phyloP scores from a whole-genome alignment of 2,888 invertebrate species.

The Synanthedon andrenaeformis region DNA sequence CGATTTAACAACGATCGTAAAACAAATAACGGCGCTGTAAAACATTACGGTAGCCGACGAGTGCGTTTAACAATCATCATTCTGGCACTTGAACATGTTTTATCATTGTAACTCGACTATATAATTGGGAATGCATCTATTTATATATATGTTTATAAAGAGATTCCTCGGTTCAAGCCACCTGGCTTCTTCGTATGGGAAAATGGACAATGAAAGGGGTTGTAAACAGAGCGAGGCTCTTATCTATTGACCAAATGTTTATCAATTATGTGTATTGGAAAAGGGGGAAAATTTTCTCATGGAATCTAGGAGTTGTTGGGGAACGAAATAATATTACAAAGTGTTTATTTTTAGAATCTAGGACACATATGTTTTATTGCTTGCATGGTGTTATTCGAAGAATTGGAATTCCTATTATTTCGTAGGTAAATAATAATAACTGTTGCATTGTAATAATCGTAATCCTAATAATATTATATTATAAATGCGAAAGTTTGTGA shows the following conservation, averaged over 20 bases:
- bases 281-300: constrained; percentile 20
- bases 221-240: constrained; percentile 7
- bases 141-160: not conserved
- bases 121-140: constrained; percentile 3
- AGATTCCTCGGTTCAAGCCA: constrained; percentile 16
- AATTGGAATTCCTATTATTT: constrained; percentile 13
- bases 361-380: not conserved
- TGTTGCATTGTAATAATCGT: no score
- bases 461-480: no score
- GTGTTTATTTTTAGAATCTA: not conserved
- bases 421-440: constrained; percentile 15
- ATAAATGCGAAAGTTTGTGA: no score
- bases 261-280: not conserved
- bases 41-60: constrained; percentile 43
- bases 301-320: constrained; percentile 1
- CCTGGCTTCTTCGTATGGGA: constrained; percentile 34
- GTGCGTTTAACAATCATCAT: constrained; percentile 20
- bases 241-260: constrained; percentile 11
- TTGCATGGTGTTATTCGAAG: not conserved
- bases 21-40: constrained; percentile 58
- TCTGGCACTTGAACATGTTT: constrained; percentile 30
- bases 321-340: not conserved
- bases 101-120: constrained; percentile 16
- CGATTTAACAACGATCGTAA: constrained; percentile 45
- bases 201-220: constrained; percentile 15